Evolutionary conservation across 2,113 vertebrate species (phyloP), one percentile per base, ranked within the genome.

Genomic region (Prietella phreatophila): DNA sequence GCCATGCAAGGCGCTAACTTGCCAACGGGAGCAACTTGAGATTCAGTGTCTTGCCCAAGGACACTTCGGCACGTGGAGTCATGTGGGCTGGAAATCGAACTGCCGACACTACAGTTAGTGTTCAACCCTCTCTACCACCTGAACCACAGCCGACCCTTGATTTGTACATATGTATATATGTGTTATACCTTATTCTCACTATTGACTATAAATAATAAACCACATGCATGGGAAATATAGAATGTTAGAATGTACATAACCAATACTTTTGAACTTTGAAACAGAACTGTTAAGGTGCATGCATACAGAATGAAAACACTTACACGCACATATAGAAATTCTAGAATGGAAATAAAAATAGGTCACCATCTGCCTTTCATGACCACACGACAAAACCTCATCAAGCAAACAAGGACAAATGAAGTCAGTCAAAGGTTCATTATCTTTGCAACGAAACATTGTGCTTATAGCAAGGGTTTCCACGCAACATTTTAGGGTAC

Each of bases 381-480:
- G 39, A 60, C 56, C 53, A 81, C 80, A 82, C 9, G 14, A 33
- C 55, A 60, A 60, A 81, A 82, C 80, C 80, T 25, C 55, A 82
- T 39, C 55, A 13, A 58, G 20, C 53, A 36, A 58, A 81, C 53
- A 58, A 56, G 1, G 2, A 15, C 76, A 79, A 15, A 79, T 15
- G 25, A 78, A 50, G 39, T 8, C 0, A 7, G 3, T 0, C 17
- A 7, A 79, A 55, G 5, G 9, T 2, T 17, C 17, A 9, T 2
- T 5, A 42, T 42, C 42, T 20, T 36, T 33, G 6, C n/a, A 56
- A 56, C 10, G n/a, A 56, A 14, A 53, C 50, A 56, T 19, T 81
- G 20, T 20, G 1, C n/a, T 20, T 33, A 33, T 2, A 11, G 8
- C 15, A 19, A 8, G 0, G 30, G 9, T 60, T 82, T 36, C 27